Percentiles rank a stretch among this genome's conserved stretches.
These are phyloP conservation scores for Entomobrya multifasciata DNA, from an alignment of 2,888 invertebrate genomes.

Conservation along the genomic window DNA sequence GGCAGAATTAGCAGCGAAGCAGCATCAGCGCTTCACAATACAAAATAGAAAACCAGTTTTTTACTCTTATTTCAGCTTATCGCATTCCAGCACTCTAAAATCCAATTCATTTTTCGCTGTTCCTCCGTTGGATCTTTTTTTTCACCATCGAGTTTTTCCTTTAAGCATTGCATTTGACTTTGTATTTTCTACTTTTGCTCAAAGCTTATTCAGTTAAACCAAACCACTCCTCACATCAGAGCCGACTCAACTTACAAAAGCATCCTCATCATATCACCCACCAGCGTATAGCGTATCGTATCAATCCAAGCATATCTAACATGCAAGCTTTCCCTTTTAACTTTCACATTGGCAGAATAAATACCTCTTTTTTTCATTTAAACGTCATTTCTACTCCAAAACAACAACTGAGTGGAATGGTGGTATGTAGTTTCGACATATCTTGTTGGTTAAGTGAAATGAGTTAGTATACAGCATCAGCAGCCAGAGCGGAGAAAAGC, in stretches of 20 bases:
- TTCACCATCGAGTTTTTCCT: neutral
- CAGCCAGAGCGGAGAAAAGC: conserved; percentile 12
- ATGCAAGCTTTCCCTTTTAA: neutral
- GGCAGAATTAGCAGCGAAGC: neutral
- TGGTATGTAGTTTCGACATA: no score
- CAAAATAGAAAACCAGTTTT: no score
- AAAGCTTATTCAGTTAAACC: no score
- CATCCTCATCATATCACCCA: no score
- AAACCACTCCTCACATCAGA: neutral
- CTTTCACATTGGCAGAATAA: conserved; percentile 1
- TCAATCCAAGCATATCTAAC: conserved; percentile 16
- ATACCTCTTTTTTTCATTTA: neutral
- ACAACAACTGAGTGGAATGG: no score
- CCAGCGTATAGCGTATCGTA: neutral
- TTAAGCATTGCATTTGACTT: no score
- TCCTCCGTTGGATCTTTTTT: neutral
- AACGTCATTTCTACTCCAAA: neutral
- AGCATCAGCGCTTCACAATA: no score
- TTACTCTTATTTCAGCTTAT: neutral
- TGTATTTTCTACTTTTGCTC: no score
- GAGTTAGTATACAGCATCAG: no score
- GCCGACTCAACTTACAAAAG: neutral
- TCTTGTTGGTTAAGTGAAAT: neutral
- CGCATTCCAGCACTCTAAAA: conserved; percentile 28
- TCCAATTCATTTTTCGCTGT: conserved; percentile 45